Percentiles rank a stretch among this genome's conserved stretches.
Conservation (phyloP, 2,113 vertebrate genomes). For the Brachyistius frenatus region DNA sequence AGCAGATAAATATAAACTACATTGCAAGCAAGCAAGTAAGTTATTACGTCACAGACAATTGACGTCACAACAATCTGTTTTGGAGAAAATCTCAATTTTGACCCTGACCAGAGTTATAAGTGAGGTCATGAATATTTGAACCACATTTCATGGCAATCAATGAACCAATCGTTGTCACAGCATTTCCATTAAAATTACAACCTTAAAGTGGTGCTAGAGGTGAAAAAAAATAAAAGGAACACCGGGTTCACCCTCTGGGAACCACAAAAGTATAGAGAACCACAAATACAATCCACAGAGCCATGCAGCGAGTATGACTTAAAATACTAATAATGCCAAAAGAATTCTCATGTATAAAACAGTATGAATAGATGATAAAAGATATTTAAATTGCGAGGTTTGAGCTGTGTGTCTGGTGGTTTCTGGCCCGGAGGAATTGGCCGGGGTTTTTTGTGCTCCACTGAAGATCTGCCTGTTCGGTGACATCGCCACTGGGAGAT, state of each 20-base stretch:
- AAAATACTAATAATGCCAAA: neutral
- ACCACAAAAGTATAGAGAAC: neutral
- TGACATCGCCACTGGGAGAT: constrained; percentile 68
- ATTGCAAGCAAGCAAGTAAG: no score
- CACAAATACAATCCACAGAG: neutral
- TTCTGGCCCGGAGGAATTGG: constrained; percentile 47
- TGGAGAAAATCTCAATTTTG: no score
- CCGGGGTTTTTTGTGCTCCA: constrained; percentile 45
- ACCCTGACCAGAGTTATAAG: no score
- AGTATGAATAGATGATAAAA: constrained; percentile 6
- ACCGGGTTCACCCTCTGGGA: neutral
- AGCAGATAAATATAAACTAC: no score
- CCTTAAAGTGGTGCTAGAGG: no score
- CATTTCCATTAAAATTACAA: no score
- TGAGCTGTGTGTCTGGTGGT: neutral
- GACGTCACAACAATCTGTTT: no score
- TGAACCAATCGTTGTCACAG: no score
- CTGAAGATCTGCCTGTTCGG: constrained; percentile 64
- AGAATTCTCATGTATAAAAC: neutral
- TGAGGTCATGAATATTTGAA: no score
- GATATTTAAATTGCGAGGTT: constrained; percentile 2
- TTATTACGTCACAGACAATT: no score
- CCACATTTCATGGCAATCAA: no score
- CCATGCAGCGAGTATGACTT: neutral
- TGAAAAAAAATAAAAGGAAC: no score